These are phyloP conservation scores for Mugil cephalus DNA, from an alignment of 2,113 vertebrate species.

Conservation along the genomic window DNA sequence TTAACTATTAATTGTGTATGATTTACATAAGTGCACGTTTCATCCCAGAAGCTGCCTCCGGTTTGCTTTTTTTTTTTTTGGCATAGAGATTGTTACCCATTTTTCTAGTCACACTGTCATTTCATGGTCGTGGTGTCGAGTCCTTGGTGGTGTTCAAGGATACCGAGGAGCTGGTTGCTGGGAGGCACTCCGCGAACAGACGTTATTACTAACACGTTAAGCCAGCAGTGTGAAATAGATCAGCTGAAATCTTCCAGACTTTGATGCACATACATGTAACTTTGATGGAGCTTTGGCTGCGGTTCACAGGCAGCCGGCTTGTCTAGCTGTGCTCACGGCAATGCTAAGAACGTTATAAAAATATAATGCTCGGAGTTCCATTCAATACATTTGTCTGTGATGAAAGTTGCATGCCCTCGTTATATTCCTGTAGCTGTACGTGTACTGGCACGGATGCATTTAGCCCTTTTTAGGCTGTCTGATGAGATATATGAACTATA, in stretches of 20 bases:
- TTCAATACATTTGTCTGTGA: neutral
- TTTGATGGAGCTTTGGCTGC: neutral
- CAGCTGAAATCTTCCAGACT: neutral
- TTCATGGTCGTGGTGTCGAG: neutral
- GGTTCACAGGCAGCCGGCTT: conserved; percentile 3
- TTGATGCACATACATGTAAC: neutral
- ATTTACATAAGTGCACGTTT: neutral
- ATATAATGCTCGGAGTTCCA: neutral
- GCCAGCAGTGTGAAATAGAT: neutral
- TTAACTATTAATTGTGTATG: conserved; percentile 12
- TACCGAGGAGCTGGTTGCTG: neutral
- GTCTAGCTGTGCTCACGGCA: conserved; percentile 2
- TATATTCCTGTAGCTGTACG: too few species aligned
- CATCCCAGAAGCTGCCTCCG: neutral
- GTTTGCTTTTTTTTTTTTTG: too few species aligned
- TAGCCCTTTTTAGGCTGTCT: too few species aligned
- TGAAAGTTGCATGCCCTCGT: neutral
- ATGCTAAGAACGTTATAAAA: neutral
- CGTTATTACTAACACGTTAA: neutral
- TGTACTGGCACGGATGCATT: neutral
- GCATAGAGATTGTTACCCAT: too few species aligned
- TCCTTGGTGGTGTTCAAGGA: conserved; percentile 29
- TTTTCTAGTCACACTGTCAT: conserved; percentile 11
- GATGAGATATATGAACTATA: too few species aligned
- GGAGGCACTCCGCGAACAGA: neutral